A percentile compares a stretch with the other conserved stretches of the same genome.
These are phyloP conservation scores for Hypomesus transpacificus DNA, from an alignment of 2,113 vertebrate species.

Conservation along the genomic window DNA sequence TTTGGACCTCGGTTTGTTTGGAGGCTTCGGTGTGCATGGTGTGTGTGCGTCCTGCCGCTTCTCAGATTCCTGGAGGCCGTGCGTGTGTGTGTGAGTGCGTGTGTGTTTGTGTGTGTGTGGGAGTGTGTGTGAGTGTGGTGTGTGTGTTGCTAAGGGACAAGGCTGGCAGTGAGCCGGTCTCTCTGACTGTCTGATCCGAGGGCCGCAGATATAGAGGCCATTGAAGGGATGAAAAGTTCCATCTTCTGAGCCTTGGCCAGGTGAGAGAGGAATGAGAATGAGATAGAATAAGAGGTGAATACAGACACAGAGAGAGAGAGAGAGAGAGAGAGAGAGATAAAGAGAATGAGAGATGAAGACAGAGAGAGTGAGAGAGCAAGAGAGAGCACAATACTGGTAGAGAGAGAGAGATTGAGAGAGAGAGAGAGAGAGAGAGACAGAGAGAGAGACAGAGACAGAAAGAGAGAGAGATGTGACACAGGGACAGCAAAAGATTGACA, in stretches of 20 bases:
- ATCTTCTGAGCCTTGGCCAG: slow-evolving; percentile 53
- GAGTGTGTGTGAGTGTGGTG: not conserved
- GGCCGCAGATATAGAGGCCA: slow-evolving; percentile 76
- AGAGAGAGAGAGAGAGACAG: not conserved
- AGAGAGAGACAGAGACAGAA: not conserved
- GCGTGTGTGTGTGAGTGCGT: slow-evolving; percentile 12
- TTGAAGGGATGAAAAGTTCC: slow-evolving; percentile 80
- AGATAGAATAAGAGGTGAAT: slow-evolving; percentile 1
- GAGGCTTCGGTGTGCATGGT: not conserved
- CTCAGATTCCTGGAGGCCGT: not conserved
- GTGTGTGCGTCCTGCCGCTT: not conserved
- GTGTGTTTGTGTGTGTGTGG: slow-evolving; percentile 8
- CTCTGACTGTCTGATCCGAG: slow-evolving; percentile 71
- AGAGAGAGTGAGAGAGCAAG: slow-evolving; percentile 3
- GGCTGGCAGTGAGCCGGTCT: slow-evolving; percentile 60
- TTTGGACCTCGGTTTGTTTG: not conserved
- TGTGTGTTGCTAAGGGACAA: not conserved
- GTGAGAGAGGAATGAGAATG: slow-evolving; percentile 20
- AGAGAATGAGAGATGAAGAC: not conserved
- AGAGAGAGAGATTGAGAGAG: slow-evolving; percentile 2
- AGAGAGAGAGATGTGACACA: not conserved
- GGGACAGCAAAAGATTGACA: not conserved
- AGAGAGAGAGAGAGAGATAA: slow-evolving; percentile 4
- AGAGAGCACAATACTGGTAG: not conserved
- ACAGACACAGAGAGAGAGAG: slow-evolving; percentile 18